Evolutionary conservation across 2,797 vertebrate species (phyloP), one percentile per base, ranked within the genome.

Genomic region (Lepus oiostolus): DNA sequence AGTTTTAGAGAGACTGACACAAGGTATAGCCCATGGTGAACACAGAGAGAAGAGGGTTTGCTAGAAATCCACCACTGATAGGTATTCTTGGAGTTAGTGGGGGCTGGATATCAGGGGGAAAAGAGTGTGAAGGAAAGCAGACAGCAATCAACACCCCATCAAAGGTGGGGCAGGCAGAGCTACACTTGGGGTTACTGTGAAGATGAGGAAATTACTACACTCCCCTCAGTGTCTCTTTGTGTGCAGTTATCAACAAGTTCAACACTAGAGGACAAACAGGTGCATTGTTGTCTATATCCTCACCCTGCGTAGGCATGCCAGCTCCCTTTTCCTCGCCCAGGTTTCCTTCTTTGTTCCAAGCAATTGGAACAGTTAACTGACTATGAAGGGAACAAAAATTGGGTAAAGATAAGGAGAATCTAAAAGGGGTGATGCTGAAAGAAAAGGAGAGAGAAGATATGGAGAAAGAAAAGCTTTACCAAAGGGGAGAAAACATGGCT

Each of bases 211-310:
- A 22, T 52, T 21, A 9, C 3, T 12, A 3, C 1, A 21, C 1
- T 35, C 0, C 30, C 35, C 11, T 16, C 13, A 50, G 14, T 50
- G 58, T n/a, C 28, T 76, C 54, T 2, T 7, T 5, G 7, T 67
- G 62, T 70, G n/a, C 0, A 11, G 1, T 24, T 11, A n/a, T 30
- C 22, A 5, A 0, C 4, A 35, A 1, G 4, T 4, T 4, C 5
- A 52, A 11, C 9, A 17, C 11, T 1, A 35, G 19, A 3, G 2
- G 22, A 7, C 84, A 12, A 58, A 5, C 8, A 4, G 19, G 9
- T 26, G 65, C 50, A 28, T 7, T 4, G 0, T 6, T 1, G 4
- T 11, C 42, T 22, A 2, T 1, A 28, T 50, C 52, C n/a, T 60
- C 9, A 13, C 9, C 11, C 72, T 65, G 35, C 22, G 1, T 3